Evolutionary conservation across 2,113 vertebrate genomes (phyloP).

Genomic region (Lepisosteus osseus): DNA sequence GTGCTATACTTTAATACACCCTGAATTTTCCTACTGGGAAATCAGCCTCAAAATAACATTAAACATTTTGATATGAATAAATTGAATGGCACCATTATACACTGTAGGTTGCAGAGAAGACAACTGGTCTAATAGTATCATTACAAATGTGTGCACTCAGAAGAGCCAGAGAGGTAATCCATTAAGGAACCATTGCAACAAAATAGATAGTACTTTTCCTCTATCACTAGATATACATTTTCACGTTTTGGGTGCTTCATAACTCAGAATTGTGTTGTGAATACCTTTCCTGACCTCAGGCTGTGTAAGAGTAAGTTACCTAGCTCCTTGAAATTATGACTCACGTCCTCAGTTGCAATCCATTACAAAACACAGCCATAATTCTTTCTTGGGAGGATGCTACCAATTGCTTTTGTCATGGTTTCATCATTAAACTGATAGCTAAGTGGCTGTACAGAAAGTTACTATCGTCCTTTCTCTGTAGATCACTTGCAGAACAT

Average conservation of each 20-base stretch:
- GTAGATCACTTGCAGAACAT: slow-evolving; percentile 45
- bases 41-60: too few species aligned
- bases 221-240: slow-evolving; percentile 19
- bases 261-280: slow-evolving; percentile 21
- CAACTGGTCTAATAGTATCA: slow-evolving; percentile 12
- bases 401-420: slow-evolving; percentile 51
- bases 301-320: slow-evolving; percentile 1
- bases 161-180: slow-evolving; percentile 20
- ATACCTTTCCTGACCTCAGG: slow-evolving; percentile 9
- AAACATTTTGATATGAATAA: background rate
- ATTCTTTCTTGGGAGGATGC: slow-evolving; percentile 46
- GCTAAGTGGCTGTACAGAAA: slow-evolving; percentile 53
- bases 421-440: slow-evolving; percentile 66
- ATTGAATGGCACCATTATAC: background rate
- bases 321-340: slow-evolving; percentile 44
- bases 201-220: slow-evolving; percentile 16
- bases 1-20: too few species aligned
- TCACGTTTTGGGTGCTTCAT: slow-evolving; percentile 25
- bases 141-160: slow-evolving; percentile 20
- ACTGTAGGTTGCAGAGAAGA: background rate
- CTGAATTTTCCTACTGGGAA: too few species aligned
- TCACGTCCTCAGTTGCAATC: slow-evolving; percentile 41
- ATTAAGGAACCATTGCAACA: slow-evolving; percentile 26
- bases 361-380: slow-evolving; percentile 50
- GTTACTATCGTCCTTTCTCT: slow-evolving; percentile 44